phyloP scores from a whole-genome alignment of 2,113 vertebrate species.

The Craseonycteris thonglongyai region DNA sequence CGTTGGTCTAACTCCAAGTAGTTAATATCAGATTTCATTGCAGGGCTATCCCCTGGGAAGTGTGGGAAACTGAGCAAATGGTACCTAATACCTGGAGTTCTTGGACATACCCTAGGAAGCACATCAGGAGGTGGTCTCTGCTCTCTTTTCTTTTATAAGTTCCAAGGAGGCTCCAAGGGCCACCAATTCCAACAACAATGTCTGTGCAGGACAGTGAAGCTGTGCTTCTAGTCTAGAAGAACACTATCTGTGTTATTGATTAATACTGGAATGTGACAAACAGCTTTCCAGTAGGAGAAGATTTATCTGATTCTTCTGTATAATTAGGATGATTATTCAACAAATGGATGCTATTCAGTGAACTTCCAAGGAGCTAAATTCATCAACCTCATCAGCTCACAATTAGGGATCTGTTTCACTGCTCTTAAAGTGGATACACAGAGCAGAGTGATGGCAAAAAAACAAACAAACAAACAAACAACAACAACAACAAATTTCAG shows the following conservation, averaged over 20 bases:
- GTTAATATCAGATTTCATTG: background rate
- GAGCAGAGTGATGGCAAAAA: background rate
- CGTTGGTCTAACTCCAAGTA: background rate
- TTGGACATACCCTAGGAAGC: background rate
- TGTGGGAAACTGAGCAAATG: background rate
- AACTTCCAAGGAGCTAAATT: constrained; percentile 35
- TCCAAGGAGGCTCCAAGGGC: background rate
- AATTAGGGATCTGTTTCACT: background rate
- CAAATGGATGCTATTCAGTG: constrained; percentile 3
- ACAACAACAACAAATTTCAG: background rate
- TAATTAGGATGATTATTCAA: constrained; percentile 42
- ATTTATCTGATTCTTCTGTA: constrained; percentile 16
- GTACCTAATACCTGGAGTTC: background rate
- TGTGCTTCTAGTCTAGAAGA: background rate
- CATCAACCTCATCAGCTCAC: background rate
- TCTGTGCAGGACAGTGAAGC: background rate
- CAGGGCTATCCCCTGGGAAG: background rate
- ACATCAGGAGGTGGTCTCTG: background rate
- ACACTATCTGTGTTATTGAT: background rate
- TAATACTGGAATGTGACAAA: constrained; percentile 17
- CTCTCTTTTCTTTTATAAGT: background rate
- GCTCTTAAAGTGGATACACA: background rate
- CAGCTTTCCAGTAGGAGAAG: background rate
- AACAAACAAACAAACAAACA: no score
- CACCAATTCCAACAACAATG: background rate